Conservation (phyloP, 1,140 invertebrate species). For the Leptoteleia sp. region DNA sequence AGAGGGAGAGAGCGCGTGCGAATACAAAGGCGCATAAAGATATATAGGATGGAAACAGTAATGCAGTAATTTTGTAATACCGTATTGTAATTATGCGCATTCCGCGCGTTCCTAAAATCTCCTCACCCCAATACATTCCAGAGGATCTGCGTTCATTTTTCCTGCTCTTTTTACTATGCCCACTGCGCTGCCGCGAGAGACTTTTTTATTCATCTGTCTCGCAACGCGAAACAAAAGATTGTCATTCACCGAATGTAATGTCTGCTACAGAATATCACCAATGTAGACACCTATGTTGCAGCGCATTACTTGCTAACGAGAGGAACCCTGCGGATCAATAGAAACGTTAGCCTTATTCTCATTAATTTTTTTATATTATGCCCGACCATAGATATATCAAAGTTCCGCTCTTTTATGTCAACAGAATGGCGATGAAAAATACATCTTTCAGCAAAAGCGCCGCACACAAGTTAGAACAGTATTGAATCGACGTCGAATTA, state of each 20-base stretch:
- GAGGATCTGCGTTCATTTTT: constrained; percentile 63
- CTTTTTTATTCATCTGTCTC: constrained; percentile 69
- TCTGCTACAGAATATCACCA: constrained; percentile 65
- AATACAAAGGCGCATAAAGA: too few species aligned
- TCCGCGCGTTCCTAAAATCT: constrained; percentile 61
- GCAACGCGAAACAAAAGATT: constrained; percentile 66
- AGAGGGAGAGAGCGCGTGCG: too few species aligned
- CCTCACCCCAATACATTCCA: constrained; percentile 55
- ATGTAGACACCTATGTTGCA: constrained; percentile 58
- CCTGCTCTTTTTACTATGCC: constrained; percentile 61
- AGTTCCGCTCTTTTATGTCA: too few species aligned
- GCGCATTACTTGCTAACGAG: constrained; percentile 66
- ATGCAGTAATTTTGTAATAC: constrained; percentile 73
- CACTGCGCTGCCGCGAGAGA: constrained; percentile 62
- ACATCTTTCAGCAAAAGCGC: too few species aligned
- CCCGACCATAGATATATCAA: too few species aligned
- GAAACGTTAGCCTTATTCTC: constrained; percentile 71
- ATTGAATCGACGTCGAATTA: too few species aligned
- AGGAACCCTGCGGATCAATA: constrained; percentile 67
- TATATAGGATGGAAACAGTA: constrained; percentile 59
- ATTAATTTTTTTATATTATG: too few species aligned
- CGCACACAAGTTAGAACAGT: too few species aligned
- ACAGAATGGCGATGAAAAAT: too few species aligned
- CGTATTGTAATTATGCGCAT: constrained; percentile 75
- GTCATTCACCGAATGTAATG: constrained; percentile 64